phyloP scores from a whole-genome alignment of 2,888 invertebrate genomes.

The Macaria notata region DNA sequence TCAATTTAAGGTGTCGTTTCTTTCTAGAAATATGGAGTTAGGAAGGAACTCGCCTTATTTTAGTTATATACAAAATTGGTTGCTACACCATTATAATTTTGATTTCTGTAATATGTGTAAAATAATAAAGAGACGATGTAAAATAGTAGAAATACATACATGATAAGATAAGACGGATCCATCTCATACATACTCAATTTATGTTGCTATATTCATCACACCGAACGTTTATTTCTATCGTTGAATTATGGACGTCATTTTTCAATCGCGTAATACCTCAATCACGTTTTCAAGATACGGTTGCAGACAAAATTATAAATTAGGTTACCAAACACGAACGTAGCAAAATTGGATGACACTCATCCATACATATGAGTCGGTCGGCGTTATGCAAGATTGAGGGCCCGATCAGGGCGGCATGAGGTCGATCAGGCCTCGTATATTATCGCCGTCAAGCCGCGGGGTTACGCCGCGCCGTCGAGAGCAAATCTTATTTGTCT shows the following conservation, averaged over 20 bases:
- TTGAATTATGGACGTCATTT: background rate
- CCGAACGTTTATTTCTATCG: too few species aligned
- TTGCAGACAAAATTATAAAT: conserved; percentile 15
- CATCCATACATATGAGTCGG: conserved; percentile 16
- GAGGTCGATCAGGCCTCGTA: conserved; percentile 35
- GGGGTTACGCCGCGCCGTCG: conserved; percentile 39
- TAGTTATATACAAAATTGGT: too few species aligned
- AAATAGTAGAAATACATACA: too few species aligned
- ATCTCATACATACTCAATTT: background rate
- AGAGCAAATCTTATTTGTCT: conserved; percentile 76
- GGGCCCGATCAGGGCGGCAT: background rate
- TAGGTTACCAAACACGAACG: conserved; percentile 8
- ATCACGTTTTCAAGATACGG: conserved; percentile 5
- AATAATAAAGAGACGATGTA: too few species aligned
- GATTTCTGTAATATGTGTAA: too few species aligned
- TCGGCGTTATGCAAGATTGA: conserved; percentile 15
- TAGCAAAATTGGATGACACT: conserved; percentile 16
- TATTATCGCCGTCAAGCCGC: conserved; percentile 59
- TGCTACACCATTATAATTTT: too few species aligned
- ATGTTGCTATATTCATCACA: background rate
- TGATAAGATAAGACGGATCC: too few species aligned
- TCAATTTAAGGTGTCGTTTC: too few species aligned
- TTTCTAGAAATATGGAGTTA: too few species aligned
- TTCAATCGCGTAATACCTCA: conserved; percentile 4
- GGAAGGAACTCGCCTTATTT: too few species aligned